These are phyloP conservation scores for Pogonophryne albipinna DNA, from an alignment of 2,797 vertebrate genomes.

Conservation along the genomic window DNA sequence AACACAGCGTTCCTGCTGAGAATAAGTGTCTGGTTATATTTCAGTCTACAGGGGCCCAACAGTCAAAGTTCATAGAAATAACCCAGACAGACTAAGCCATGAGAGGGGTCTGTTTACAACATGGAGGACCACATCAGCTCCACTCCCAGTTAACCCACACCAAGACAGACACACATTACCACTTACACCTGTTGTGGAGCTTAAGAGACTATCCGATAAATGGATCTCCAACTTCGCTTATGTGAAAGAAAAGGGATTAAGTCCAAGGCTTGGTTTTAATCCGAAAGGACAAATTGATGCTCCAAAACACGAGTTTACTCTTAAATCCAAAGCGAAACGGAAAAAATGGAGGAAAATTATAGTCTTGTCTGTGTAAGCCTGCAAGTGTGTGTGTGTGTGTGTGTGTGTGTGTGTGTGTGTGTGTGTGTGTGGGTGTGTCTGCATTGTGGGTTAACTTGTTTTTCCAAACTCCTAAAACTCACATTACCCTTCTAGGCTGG, in stretches of 20 bases:
- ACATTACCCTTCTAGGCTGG: conserved; percentile 53
- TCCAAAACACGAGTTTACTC: conserved; percentile 41
- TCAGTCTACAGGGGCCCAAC: conserved; percentile 24
- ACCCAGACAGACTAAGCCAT: conserved; percentile 49
- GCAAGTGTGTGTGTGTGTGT: conserved; percentile 71
- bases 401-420: conserved; percentile 72
- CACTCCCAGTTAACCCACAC: conserved; percentile 44
- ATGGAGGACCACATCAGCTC: conserved; percentile 39
- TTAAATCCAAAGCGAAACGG: conserved; percentile 16
- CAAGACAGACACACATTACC: conserved; percentile 54
- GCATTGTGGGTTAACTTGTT: conserved; percentile 77
- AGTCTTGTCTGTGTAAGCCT: conserved; percentile 11
- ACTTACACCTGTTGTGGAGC: conserved; percentile 76
- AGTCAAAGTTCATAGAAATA: conserved; percentile 52
- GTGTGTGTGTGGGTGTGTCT: conserved; percentile 64
- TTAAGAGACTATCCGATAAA: conserved; percentile 69
- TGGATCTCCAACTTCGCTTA: conserved; percentile 62
- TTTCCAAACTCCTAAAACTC: conserved; percentile 63
- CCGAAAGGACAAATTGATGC: conserved; percentile 48
- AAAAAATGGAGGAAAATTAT: conserved; percentile 33
- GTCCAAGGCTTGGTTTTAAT: conserved; percentile 52
- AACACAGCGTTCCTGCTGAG: neutral
- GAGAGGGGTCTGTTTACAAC: conserved; percentile 60
- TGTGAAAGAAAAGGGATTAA: conserved; percentile 46
- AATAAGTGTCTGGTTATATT: conserved; percentile 11